Evolutionary conservation across 2,888 invertebrate species (phyloP).

Genomic region (Yponomeuta plumbellus): DNA sequence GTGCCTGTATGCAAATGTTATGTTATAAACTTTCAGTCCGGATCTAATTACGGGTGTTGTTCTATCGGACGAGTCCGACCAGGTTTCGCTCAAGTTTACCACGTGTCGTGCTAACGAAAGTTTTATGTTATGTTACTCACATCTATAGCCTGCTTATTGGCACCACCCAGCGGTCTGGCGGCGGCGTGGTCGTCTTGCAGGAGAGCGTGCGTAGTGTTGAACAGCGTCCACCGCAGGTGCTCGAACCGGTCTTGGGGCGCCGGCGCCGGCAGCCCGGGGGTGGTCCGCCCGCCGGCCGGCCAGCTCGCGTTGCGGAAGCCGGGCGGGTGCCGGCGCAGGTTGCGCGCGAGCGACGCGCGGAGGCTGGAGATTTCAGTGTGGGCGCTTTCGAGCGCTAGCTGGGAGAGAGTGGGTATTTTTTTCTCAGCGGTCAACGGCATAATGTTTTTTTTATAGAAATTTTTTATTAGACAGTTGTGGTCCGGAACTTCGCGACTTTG

Average conservation of each 20-base stretch:
- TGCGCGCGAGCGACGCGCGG: slow-evolving; percentile 35
- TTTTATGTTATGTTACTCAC: slow-evolving; percentile 39
- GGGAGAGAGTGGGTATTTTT: slow-evolving; percentile 7
- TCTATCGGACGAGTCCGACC: too few relatives aligned
- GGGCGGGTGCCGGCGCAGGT: slow-evolving; percentile 41
- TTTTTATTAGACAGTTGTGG: too few relatives aligned
- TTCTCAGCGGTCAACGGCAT: too few relatives aligned
- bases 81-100: too few relatives aligned
- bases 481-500: too few relatives aligned
- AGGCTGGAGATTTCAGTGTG: slow-evolving; percentile 25
- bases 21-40: too few relatives aligned
- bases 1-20: too few relatives aligned
- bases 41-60: too few relatives aligned
- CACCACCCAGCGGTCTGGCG: slow-evolving; percentile 78
- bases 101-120: too few relatives aligned
- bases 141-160: slow-evolving; percentile 82
- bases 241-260: slow-evolving; percentile 75
- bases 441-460: too few relatives aligned
- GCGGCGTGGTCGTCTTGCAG: slow-evolving; percentile 88
- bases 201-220: slow-evolving; percentile 89
- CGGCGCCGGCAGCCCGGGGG: slow-evolving; percentile 68
- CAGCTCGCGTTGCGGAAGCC: slow-evolving; percentile 82
- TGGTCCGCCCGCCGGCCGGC: slow-evolving; percentile 79
- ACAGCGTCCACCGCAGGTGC: slow-evolving; percentile 89
- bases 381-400: slow-evolving; percentile 63